These are phyloP conservation scores for Chitala chitala DNA, from an alignment of 2,113 vertebrate genomes.

Conservation along the genomic window DNA sequence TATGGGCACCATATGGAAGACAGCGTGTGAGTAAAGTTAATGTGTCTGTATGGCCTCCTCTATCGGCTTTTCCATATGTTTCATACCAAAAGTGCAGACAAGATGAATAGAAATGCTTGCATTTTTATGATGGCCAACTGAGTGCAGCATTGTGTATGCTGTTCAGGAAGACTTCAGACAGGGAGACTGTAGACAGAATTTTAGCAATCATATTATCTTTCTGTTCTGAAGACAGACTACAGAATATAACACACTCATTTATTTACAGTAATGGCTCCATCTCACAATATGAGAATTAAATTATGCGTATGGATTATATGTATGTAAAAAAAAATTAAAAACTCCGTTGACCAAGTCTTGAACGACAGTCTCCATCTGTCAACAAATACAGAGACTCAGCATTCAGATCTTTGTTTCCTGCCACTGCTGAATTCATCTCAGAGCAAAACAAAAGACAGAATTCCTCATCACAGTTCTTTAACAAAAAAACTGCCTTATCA, in stretches of 20 bases:
- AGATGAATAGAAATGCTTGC: neutral
- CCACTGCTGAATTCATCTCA: neutral
- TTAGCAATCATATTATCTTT: neutral
- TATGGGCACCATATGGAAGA: neutral
- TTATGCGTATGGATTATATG: no score
- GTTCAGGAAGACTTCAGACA: neutral
- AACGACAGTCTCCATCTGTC: neutral
- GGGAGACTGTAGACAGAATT: neutral
- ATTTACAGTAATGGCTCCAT: no score
- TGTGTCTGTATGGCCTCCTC: neutral
- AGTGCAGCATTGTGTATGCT: neutral
- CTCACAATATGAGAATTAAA: no score
- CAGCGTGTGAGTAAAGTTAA: slow-evolving; percentile 3
- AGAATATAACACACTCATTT: neutral
- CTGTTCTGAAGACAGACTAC: no score
- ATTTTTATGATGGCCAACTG: neutral
- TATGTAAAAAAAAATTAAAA: no score
- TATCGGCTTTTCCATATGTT: neutral
- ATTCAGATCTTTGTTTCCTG: no score
- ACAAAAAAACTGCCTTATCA: neutral
- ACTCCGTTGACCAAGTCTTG: neutral
- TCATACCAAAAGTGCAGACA: neutral
- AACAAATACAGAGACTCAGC: no score
- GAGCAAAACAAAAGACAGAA: neutral
- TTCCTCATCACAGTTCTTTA: neutral